Evolutionary conservation across 1,140 invertebrate genomes (phyloP), one percentile per base, ranked within the genome.

Genomic region (Heliconius hermathena): DNA sequence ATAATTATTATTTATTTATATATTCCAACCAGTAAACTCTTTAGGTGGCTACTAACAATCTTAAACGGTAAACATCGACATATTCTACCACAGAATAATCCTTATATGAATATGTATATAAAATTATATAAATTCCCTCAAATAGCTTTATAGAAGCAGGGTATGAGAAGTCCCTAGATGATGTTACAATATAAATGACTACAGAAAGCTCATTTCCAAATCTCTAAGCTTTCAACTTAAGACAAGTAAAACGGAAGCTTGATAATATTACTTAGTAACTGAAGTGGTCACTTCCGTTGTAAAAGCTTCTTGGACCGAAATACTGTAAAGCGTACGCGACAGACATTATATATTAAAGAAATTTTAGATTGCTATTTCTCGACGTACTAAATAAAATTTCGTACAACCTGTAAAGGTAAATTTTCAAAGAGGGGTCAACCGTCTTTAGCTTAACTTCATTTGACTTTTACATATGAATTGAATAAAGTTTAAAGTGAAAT

Each of bases 131-230:
- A 66, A 66, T 29, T 9, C 11, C 11, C 11, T 26, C 9, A 26
- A 66, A 29, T 26, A 29, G 26, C 9, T 66, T 57, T 57, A 57
- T 6, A 66, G 60, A 29, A 66, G 22, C 11, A 29, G 16, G 26
- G 29, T 66, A 66, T 26, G 13, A 4, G 26, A 66, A 66, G 9
- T 66, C 60, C 26, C 60, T 2, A 26, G 60, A 66, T n/a, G 60
- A 66, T 66, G 60, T 66, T 66, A 66, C 54, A 57, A 57, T 66
- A 66, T 66, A 66, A 66, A 66, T 66, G 26, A 29, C 60, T 66
- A 66, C n/a, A 66, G 60, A 29, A 66, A 66, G 60, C 60, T 22
- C 60, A 29, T 66, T 66, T 66, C 22, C 22, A 66, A 66, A 66
- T 2, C 60, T 66, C 26, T 13, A 66, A 66, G 60, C 26, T 66